Base-by-base conservation (phyloP, 30 jellyfish, hydroid and myxozoan species). In the Sanderia malayensis region DNA sequence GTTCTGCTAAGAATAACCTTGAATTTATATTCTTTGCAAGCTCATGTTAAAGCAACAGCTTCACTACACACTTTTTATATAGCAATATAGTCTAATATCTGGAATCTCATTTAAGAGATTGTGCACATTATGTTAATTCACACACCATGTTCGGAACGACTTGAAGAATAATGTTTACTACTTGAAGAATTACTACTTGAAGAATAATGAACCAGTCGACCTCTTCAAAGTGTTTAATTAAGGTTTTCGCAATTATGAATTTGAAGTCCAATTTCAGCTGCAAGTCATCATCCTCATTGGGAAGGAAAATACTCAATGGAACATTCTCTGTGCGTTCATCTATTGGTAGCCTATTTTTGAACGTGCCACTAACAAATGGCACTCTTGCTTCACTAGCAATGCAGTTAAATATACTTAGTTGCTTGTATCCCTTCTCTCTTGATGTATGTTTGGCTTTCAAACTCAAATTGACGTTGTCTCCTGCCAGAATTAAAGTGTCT, bases 401-500 rank as follows among this genome's bases (percentile, higher is more conserved):
- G 66, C 66, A 52, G 66, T 52, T 52, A 22, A 52, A 52, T 3
- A 52, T 8, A 52, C n/a, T 52, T 52, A 3, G 7, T n/a, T 52
- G 66, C 29, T 4, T 52, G 22, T 52, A 4, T 8, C 66, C 66
- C 3, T 7, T 52, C 29, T 52, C n/a, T n/a, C 22, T 52, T 15
- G 66, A 15, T 52, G 66, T 52, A 22, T 52, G 22, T 3, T 22
- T 8, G 29, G 66, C 66, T n/a, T 22, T 52, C n/a, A 22, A 15
- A 52, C 21, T 15, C n/a, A 52, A 4, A 22, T 52, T 52, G 8
- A 52, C 66, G 66, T 52, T 52, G 66, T 52, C 66, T 6, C 66
- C 66, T 3, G 66, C 66, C 29, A 52, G n/a, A 52, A 52, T 52
- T 8, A 52, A 52, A n/a, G 66, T 8, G 66, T 37, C 13, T 37